Conservation (phyloP, 2,888 invertebrate genomes). For the Dynastes tityus region DNA sequence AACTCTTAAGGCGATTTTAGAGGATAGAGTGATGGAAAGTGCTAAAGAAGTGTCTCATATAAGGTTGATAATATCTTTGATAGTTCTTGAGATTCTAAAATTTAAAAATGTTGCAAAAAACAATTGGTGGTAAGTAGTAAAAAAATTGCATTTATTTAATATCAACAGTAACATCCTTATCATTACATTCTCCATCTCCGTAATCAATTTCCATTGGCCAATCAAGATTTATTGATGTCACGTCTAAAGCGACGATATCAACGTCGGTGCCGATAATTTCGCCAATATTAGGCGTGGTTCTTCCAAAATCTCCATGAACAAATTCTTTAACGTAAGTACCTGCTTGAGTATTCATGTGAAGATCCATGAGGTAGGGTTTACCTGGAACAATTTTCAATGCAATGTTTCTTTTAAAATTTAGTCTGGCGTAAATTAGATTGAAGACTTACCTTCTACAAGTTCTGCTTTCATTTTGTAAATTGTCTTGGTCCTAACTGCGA, state of each 20-base stretch:
- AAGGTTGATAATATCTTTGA: too few species aligned
- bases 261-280: slow-evolving; percentile 79
- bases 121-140: too few species aligned
- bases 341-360: slow-evolving; percentile 87
- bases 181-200: not conserved
- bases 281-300: slow-evolving; percentile 86
- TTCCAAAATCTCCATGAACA: slow-evolving; percentile 95
- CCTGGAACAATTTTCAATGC: slow-evolving; percentile 62
- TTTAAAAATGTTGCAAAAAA: not conserved
- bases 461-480: slow-evolving; percentile 79
- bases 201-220: slow-evolving; percentile 76
- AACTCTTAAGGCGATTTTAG: too few species aligned
- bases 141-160: too few species aligned
- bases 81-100: too few species aligned
- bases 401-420: not conserved
- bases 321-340: slow-evolving; percentile 99
- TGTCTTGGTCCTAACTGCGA: slow-evolving; percentile 78
- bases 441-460: slow-evolving; percentile 69
- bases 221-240: slow-evolving; percentile 81
- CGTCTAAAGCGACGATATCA: slow-evolving; percentile 95
- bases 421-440: not conserved
- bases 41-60: too few species aligned
- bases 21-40: too few species aligned
- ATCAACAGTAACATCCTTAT: not conserved
- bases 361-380: slow-evolving; percentile 74